Percentiles rank a stretch among this genome's conserved stretches.
These are phyloP conservation scores for Meteorus sp. DNA, from an alignment of 1,140 invertebrate species.

Conservation along the genomic window DNA sequence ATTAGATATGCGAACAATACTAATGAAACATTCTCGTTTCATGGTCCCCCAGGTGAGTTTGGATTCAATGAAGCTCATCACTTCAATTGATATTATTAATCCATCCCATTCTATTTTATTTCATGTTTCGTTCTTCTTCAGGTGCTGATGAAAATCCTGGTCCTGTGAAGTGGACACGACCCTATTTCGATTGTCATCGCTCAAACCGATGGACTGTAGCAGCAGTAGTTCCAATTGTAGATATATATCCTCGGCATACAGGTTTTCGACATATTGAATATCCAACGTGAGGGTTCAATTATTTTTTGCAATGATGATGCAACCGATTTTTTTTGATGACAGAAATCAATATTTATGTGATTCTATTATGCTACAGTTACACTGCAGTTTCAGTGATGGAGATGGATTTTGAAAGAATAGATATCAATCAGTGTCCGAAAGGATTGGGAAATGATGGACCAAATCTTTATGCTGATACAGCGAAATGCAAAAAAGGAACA, in stretches of 20 bases:
- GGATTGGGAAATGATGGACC: slow-evolving; percentile 85
- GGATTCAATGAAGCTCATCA: too few relatives aligned
- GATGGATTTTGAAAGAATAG: slow-evolving; percentile 96
- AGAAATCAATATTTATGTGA: too few relatives aligned
- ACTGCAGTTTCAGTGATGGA: slow-evolving; percentile 91
- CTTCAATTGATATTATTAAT: too few relatives aligned
- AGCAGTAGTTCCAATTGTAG: slow-evolving; percentile 90
- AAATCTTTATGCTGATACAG: slow-evolving; percentile 88
- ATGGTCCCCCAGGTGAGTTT: slow-evolving; percentile 77
- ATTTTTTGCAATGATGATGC: slow-evolving; percentile 33
- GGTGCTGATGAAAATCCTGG: slow-evolving; percentile 84
- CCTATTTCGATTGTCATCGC: slow-evolving; percentile 95
- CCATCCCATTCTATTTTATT: too few relatives aligned
- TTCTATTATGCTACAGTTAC: slow-evolving; percentile 72
- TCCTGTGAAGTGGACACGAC: slow-evolving; percentile 90
- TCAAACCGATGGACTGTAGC: slow-evolving; percentile 95
- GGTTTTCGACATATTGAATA: slow-evolving; percentile 94
- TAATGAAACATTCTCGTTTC: slow-evolving; percentile 93
- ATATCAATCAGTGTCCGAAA: slow-evolving; percentile 95
- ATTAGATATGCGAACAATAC: slow-evolving; percentile 95
- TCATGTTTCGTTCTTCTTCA: too few relatives aligned
- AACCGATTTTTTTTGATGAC: too few relatives aligned
- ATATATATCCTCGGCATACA: slow-evolving; percentile 94
- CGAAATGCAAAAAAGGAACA: slow-evolving; percentile 88
- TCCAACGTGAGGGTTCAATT: slow-evolving; percentile 74